Evolutionary conservation across 2,113 vertebrate genomes (phyloP).

Genomic region (Forbesichthys agassizii): DNA sequence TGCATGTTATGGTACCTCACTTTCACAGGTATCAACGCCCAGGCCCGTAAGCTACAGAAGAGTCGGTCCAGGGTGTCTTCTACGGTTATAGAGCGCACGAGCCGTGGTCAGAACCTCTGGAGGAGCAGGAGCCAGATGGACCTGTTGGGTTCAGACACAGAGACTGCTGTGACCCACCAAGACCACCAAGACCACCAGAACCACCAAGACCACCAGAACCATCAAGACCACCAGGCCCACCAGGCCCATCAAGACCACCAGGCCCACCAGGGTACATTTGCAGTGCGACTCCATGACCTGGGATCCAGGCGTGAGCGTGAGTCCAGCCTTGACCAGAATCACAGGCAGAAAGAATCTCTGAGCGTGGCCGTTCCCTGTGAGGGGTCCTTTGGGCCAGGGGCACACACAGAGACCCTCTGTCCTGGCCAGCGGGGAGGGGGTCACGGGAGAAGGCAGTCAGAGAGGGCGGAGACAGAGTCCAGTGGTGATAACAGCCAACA

Average conservation of each 20-base stretch:
- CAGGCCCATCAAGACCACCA: not conserved
- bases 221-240: not conserved
- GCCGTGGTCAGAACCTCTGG: slow-evolving; percentile 58
- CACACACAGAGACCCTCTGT: slow-evolving; percentile 64
- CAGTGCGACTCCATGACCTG: slow-evolving; percentile 5
- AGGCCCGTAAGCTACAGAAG: slow-evolving; percentile 83
- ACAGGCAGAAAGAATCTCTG: slow-evolving; percentile 18
- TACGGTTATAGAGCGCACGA: slow-evolving; percentile 54
- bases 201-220: not conserved
- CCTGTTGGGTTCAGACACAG: slow-evolving; percentile 49
- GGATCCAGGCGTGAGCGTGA: not conserved
- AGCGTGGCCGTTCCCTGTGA: not conserved
- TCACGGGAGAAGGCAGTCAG: slow-evolving; percentile 64
- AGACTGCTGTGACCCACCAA: not conserved
- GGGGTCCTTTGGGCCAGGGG: slow-evolving; percentile 21
- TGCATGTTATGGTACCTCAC: slow-evolving; percentile 18
- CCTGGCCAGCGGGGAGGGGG: slow-evolving; percentile 37
- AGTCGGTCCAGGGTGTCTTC: slow-evolving; percentile 78
- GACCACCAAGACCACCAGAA: not conserved
- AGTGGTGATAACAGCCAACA: slow-evolving; percentile 77
- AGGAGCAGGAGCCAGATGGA: slow-evolving; percentile 77
- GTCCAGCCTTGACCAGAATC: slow-evolving; percentile 34
- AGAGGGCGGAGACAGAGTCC: slow-evolving; percentile 80
- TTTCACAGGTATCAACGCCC: slow-evolving; percentile 79
- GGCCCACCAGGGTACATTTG: not conserved